These are phyloP conservation scores for Mustela lutreola DNA, from an alignment of 2,113 vertebrate species.

Conservation along the genomic window DNA sequence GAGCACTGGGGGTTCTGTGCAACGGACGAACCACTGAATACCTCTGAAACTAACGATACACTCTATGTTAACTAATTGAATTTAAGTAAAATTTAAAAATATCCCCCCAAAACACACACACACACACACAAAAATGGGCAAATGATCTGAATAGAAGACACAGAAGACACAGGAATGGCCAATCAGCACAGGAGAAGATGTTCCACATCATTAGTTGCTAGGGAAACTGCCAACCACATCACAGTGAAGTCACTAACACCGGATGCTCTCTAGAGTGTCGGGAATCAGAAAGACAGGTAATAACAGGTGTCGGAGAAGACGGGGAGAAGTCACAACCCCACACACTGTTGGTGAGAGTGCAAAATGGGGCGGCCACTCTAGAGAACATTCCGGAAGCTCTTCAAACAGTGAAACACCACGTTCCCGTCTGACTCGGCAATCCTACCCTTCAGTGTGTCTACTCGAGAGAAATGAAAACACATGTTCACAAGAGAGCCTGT, in stretches of 20 bases:
- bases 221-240: neutral
- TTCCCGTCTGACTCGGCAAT: neutral
- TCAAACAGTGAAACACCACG: too few relatives aligned
- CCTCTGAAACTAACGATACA: neutral
- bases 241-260: accelerated
- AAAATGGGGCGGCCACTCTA: neutral
- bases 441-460: too few relatives aligned
- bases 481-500: neutral
- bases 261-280: neutral
- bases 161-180: neutral
- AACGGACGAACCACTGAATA: neutral
- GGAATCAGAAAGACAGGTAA: neutral
- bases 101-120: neutral
- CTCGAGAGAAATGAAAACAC: neutral
- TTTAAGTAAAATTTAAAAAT: neutral
- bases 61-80: neutral
- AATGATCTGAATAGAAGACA: neutral
- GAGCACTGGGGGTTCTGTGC: neutral
- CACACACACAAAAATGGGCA: neutral
- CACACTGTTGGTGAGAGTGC: neutral
- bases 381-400: neutral
- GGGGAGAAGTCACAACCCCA: neutral
- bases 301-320: neutral
- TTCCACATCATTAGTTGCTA: accelerated
- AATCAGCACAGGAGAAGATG: neutral